Conservation (phyloP, 2,888 invertebrate genomes). For the Horisme vitalbata region DNA sequence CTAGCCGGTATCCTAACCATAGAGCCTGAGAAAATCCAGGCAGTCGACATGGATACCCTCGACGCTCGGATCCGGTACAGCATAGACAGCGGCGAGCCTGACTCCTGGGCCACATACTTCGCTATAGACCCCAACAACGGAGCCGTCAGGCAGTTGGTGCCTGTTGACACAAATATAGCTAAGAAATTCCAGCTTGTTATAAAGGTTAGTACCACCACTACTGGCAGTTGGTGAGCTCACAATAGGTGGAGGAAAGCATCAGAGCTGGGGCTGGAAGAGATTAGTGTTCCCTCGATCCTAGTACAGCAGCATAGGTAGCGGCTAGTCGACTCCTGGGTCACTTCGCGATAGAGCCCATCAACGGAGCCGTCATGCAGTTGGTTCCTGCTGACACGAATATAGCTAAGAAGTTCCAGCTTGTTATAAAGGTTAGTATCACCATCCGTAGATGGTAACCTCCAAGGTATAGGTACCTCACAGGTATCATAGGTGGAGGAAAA, state of each 20-base stretch:
- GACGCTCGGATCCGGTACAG: conserved; percentile 92
- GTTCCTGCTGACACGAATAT: conserved; percentile 91
- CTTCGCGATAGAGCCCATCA: conserved; percentile 91
- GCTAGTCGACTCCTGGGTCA: conserved; percentile 89
- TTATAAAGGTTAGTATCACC: conserved; percentile 85
- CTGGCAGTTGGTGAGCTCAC: too few species aligned
- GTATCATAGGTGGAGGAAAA: too few species aligned
- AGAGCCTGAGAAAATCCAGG: conserved; percentile 94
- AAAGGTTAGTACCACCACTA: conserved; percentile 78
- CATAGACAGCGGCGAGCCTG: conserved; percentile 91
- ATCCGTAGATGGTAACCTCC: too few species aligned
- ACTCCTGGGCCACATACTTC: conserved; percentile 90
- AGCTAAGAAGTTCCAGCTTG: conserved; percentile 90
- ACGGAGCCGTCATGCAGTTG: conserved; percentile 91
- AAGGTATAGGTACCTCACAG: too few species aligned
- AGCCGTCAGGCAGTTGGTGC: conserved; percentile 89
- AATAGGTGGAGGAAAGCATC: too few species aligned
- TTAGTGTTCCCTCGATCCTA: conserved; percentile 90
- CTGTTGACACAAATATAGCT: conserved; percentile 90
- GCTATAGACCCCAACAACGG: conserved; percentile 91
- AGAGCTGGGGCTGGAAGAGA: too few species aligned
- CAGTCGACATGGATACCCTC: conserved; percentile 94
- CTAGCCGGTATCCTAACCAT: conserved; percentile 92
- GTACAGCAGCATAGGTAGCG: conserved; percentile 92
- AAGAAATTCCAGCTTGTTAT: conserved; percentile 92